Evolutionary conservation across 1,140 invertebrate species (phyloP).

Genomic region (Ostrea denselamellosa): DNA sequence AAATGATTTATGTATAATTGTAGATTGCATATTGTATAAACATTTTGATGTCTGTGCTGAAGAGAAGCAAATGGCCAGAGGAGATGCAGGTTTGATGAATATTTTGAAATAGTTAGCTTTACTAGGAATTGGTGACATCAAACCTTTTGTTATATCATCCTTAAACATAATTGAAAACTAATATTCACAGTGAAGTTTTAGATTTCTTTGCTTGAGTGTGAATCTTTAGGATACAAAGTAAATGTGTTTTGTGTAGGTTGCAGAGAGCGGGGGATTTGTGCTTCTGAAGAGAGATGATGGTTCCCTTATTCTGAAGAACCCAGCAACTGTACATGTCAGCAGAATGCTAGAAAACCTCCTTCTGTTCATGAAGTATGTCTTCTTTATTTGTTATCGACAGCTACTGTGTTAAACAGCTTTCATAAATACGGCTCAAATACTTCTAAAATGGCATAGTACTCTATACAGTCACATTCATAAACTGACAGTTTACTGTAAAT

Average conservation of each 20-base stretch:
- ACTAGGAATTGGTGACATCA: too few relatives aligned
- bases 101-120: not conserved
- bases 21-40: conserved; percentile 86
- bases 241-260: conserved; percentile 60
- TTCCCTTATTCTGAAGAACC: conserved; percentile 90
- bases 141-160: too few relatives aligned
- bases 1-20: conserved; percentile 75
- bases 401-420: not conserved
- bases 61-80: conserved; percentile 90
- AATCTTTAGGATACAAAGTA: not conserved
- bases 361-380: conserved; percentile 81
- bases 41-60: conserved; percentile 89
- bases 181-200: too few relatives aligned
- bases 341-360: conserved; percentile 89
- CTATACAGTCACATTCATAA: not conserved
- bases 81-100: conserved; percentile 83
- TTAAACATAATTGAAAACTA: too few relatives aligned
- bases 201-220: too few relatives aligned
- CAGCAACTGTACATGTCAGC: conserved; percentile 89
- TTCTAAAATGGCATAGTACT: not conserved
- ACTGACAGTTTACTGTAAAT: not conserved
- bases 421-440: too few relatives aligned
- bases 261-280: conserved; percentile 87
- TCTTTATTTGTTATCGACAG: not conserved
- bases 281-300: conserved; percentile 85